Percentiles rank a stretch among this genome's conserved stretches.
phyloP scores from a whole-genome alignment of 2,797 vertebrate genomes.

The Anguilla obscura region DNA sequence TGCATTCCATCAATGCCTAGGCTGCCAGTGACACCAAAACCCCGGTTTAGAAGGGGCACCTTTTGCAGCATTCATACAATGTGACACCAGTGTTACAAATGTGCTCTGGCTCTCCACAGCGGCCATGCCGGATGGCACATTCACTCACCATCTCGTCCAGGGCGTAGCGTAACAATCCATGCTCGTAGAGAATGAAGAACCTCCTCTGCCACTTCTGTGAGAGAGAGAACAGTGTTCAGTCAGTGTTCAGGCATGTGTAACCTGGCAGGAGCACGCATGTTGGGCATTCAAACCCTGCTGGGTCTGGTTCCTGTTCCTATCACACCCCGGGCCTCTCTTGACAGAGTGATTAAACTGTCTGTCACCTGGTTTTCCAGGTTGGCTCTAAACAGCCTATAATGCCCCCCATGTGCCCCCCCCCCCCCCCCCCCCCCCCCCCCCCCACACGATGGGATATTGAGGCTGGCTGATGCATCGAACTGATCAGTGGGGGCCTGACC shows the following conservation, averaged over 20 bases:
- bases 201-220: slow-evolving; percentile 97
- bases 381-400: neutral
- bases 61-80: neutral
- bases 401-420: neutral
- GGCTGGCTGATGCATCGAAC: neutral
- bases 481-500: neutral
- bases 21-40: neutral
- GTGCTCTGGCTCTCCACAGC: neutral
- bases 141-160: slow-evolving; percentile 95
- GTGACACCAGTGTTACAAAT: neutral
- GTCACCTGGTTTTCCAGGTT: neutral
- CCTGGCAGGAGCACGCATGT: neutral
- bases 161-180: slow-evolving; percentile 91
- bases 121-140: neutral
- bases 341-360: neutral
- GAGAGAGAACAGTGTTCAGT: slow-evolving; percentile 21
- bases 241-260: neutral
- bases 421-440: too few species aligned
- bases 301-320: neutral
- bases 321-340: neutral
- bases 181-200: slow-evolving; percentile 97
- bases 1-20: neutral
- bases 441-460: neutral
- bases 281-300: neutral
- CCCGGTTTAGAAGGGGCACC: neutral